Conservation (phyloP, 2,113 vertebrate genomes). For the Oxyura jamaicensis region DNA sequence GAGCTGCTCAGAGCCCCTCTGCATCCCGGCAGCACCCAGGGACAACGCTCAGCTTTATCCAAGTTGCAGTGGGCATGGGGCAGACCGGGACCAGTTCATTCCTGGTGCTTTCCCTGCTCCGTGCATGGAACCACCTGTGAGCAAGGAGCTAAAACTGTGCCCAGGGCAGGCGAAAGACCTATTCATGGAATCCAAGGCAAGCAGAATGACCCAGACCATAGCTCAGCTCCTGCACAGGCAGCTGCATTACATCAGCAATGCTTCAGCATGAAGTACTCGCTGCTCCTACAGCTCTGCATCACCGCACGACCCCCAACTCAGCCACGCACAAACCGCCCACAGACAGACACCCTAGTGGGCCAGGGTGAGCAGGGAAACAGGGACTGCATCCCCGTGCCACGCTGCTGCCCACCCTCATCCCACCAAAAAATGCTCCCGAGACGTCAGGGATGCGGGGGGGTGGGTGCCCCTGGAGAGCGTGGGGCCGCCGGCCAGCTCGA, state of each 20-base stretch:
- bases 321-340: background rate
- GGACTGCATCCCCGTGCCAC: fast-evolving
- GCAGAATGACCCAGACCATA: background rate
- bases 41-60: background rate
- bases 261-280: background rate
- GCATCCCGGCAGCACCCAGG: background rate
- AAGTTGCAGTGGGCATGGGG: background rate
- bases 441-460: fast-evolving
- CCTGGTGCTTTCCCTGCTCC: background rate
- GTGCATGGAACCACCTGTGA: no score
- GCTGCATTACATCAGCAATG: slow-evolving; percentile 10
- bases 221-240: background rate
- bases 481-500: fast-evolving
- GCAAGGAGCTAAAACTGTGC: background rate
- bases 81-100: background rate
- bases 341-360: background rate
- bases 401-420: background rate
- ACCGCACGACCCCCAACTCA: background rate
- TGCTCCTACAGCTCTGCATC: slow-evolving; percentile 3
- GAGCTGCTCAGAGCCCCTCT: background rate
- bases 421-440: background rate
- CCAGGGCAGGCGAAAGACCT: background rate
- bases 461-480: fast-evolving
- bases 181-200: background rate
- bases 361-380: background rate